Conservation (phyloP, 1,140 invertebrate genomes). For the Drosophila santomea region DNA sequence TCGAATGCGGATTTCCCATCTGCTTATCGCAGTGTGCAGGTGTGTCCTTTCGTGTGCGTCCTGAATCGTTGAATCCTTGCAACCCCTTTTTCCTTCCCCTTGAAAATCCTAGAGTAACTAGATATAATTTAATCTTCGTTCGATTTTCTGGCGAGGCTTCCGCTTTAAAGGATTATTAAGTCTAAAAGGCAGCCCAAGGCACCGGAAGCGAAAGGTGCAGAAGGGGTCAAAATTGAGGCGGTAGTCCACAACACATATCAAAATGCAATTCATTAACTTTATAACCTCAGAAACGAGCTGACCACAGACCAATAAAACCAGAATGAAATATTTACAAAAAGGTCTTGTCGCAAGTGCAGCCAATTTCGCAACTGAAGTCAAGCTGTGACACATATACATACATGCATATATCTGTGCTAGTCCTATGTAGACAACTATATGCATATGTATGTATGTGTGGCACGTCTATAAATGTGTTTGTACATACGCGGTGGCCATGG, state of each 20-base stretch:
- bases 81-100: not conserved
- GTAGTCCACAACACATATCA: slow-evolving; percentile 39
- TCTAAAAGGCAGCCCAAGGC: not conserved
- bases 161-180: slow-evolving; percentile 47
- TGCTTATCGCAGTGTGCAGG: slow-evolving; percentile 32
- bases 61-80: not conserved
- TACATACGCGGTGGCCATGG: slow-evolving; percentile 3
- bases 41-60: slow-evolving; percentile 15
- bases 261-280: slow-evolving; percentile 64
- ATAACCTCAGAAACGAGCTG: slow-evolving; percentile 37
- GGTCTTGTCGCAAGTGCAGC: slow-evolving; percentile 35
- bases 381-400: slow-evolving; percentile 30
- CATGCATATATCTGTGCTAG: too few relatives aligned
- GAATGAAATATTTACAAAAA: slow-evolving; percentile 64
- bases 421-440: slow-evolving; percentile 5
- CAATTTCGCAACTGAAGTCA: slow-evolving; percentile 51
- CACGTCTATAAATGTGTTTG: not conserved
- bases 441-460: slow-evolving; percentile 7
- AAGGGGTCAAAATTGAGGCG: not conserved
- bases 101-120: not conserved
- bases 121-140: slow-evolving; percentile 29
- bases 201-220: not conserved
- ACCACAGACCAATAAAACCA: slow-evolving; percentile 47
- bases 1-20: slow-evolving; percentile 18
- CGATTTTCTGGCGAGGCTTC: slow-evolving; percentile 16